A percentile compares a stretch with the other conserved stretches of the same genome.
phyloP scores from a whole-genome alignment of 1,140 invertebrate genomes.

The Drosophila sulfurigaster region DNA sequence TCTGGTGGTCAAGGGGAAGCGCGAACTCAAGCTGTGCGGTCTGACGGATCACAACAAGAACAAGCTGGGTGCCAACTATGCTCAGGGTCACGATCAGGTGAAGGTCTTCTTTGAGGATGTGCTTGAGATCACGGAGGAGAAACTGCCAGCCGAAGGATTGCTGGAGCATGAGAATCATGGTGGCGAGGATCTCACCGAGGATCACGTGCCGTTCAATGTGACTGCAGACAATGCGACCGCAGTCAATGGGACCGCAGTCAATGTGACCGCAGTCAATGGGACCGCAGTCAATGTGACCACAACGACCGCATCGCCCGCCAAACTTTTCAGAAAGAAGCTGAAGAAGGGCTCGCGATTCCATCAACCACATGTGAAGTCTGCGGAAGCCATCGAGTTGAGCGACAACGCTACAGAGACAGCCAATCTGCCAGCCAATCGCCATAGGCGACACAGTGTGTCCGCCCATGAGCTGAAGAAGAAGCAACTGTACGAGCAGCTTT shows the following conservation, averaged over 20 bases:
- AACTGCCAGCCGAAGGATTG: slow-evolving; percentile 37
- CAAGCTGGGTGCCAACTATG: slow-evolving; percentile 86
- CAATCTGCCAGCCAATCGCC: neutral
- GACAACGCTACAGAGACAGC: neutral
- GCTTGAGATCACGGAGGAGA: slow-evolving; percentile 80
- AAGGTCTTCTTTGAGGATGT: slow-evolving; percentile 89
- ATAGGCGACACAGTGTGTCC: slow-evolving; percentile 25
- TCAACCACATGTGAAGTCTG: neutral
- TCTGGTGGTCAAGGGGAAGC: slow-evolving; percentile 91
- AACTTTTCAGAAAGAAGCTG: slow-evolving; percentile 60
- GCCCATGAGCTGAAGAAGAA: slow-evolving; percentile 38
- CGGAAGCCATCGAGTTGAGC: slow-evolving; percentile 7
- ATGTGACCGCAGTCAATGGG: slow-evolving; percentile 1
- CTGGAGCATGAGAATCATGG: slow-evolving; percentile 80
- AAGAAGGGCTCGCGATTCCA: slow-evolving; percentile 63
- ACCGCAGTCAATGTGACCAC: neutral
- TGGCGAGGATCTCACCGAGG: slow-evolving; percentile 81
- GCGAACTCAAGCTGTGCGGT: slow-evolving; percentile 90
- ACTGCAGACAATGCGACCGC: too few relatives aligned
- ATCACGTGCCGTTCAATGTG: neutral
- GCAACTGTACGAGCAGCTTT: slow-evolving; percentile 71
- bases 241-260: too few relatives aligned
- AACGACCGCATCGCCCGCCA: slow-evolving; percentile 16
- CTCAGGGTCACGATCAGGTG: slow-evolving; percentile 88
- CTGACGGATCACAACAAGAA: slow-evolving; percentile 89